These are phyloP conservation scores for Tapirus indicus DNA, from an alignment of 2,797 vertebrate genomes.

Conservation along the genomic window DNA sequence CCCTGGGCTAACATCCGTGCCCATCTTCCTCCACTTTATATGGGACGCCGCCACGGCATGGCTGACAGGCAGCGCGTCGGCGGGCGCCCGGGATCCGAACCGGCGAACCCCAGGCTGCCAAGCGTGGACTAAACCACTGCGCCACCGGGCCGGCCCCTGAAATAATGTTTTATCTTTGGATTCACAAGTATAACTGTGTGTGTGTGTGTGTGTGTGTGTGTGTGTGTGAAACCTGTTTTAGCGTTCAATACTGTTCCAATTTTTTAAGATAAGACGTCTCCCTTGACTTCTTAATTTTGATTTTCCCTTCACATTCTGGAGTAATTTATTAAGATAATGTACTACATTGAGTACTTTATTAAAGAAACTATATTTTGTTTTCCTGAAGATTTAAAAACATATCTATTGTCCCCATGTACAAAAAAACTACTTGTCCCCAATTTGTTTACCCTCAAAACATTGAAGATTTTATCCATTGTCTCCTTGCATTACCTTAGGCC, in stretches of 20 bases:
- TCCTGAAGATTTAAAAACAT: slow-evolving; percentile 55
- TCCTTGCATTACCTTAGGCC: background rate
- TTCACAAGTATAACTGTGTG: background rate
- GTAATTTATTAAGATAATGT: slow-evolving; percentile 40
- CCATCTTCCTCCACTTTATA: too few relatives aligned
- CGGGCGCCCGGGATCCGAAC: too few relatives aligned
- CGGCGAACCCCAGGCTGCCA: too few relatives aligned
- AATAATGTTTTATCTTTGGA: slow-evolving; percentile 46
- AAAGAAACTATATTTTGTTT: slow-evolving; percentile 31
- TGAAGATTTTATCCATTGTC: slow-evolving; percentile 7
- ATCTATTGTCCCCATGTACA: background rate
- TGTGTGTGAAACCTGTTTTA: background rate
- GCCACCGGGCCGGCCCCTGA: background rate
- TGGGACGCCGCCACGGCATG: too few relatives aligned
- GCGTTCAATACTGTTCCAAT: background rate
- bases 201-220: background rate
- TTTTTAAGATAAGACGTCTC: slow-evolving; percentile 16
- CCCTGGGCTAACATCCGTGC: too few relatives aligned
- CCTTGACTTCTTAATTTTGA: slow-evolving; percentile 26
- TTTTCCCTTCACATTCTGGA: slow-evolving; percentile 30
- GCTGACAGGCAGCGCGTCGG: too few relatives aligned
- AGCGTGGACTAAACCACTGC: too few relatives aligned
- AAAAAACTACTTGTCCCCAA: slow-evolving; percentile 35
- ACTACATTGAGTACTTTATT: slow-evolving; percentile 31
- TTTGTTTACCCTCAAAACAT: slow-evolving; percentile 33